phyloP scores from a whole-genome alignment of 2,113 vertebrate genomes.

The Pantherophis guttatus region DNA sequence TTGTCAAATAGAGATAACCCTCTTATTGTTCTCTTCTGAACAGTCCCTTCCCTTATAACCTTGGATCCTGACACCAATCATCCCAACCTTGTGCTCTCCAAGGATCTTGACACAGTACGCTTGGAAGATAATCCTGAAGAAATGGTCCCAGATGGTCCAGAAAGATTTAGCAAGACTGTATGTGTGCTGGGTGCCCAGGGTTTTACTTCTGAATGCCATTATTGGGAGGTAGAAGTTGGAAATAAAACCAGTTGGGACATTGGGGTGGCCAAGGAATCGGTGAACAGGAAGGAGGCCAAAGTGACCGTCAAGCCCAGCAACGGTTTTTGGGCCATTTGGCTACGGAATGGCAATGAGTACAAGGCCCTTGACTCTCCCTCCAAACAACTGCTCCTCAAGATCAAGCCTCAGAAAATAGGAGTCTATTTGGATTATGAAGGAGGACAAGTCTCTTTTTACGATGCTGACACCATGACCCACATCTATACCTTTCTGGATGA shows the following conservation, averaged over 20 bases:
- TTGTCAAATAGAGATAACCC: background rate
- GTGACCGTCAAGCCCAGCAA: slow-evolving; percentile 64
- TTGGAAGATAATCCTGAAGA: slow-evolving; percentile 72
- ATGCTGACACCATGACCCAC: slow-evolving; percentile 75
- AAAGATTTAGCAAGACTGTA: slow-evolving; percentile 75
- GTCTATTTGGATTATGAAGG: slow-evolving; percentile 78
- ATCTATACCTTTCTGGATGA: slow-evolving; percentile 77
- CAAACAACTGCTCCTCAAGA: slow-evolving; percentile 55
- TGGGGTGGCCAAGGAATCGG: slow-evolving; percentile 77
- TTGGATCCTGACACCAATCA: slow-evolving; percentile 81
- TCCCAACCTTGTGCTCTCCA: slow-evolving; percentile 74
- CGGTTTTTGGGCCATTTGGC: slow-evolving; percentile 48
- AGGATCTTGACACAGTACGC: slow-evolving; percentile 76
- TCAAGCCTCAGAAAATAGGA: slow-evolving; percentile 71
- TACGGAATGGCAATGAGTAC: slow-evolving; percentile 62
- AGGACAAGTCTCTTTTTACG: slow-evolving; percentile 80
- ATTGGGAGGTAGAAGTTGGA: slow-evolving; percentile 84
- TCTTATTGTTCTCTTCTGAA: background rate
- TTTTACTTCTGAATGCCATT: slow-evolving; percentile 73
- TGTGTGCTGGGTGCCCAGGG: slow-evolving; percentile 79
- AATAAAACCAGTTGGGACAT: slow-evolving; percentile 81
- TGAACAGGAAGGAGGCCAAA: slow-evolving; percentile 72
- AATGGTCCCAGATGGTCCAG: slow-evolving; percentile 77
- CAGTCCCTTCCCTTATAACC: slow-evolving; percentile 54
- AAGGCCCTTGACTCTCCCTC: slow-evolving; percentile 65